Base-by-base conservation (phyloP, 2,888 invertebrate species). In the Himalopsyche tibetana region DNA sequence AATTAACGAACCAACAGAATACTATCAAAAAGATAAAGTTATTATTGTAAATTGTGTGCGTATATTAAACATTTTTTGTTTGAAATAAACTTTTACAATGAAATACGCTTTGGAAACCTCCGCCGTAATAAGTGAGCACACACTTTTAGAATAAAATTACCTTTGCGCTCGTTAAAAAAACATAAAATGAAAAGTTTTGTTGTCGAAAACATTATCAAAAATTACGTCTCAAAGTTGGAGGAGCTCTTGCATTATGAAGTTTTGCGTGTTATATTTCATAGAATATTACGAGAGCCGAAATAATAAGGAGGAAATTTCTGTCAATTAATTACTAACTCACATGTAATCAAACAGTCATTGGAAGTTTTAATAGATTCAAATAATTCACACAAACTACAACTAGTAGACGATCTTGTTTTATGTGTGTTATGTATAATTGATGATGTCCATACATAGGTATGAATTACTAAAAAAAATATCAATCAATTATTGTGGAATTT, bases 221-320 rank as follows among this genome's bases (percentile, higher is more conserved):
- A 63, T 63, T 63, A 63, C 19, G 19, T 28, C 11, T 63, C 63
- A 63, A 63, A 63, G 63, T 63, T 63, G 63, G 63, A 63, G 63
- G 5, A 63, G 63, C 63, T 63, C 63, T 19, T 28, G 63, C 63
- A 45, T 82, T 42, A 28, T 82, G 74, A 84, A 82, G 82, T 82
- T 85, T 85, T n/a, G 45, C 69, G 36, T 42, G 56, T 45, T 56
- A n/a, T 63, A 19, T 63, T 63, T 63, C 63, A 28, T 9, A 19
- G 63, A 8, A 19, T 63, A 63, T 63, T 19, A 28, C 63, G 12
- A 51, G 15, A 51, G 51, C 8, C 45, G 2, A 45, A 45, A 51
- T 51, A 51, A 15, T 51, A 51, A 51, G 12, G 15, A 51, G 51
- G 51, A 51, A 3, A 51, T 51, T 51, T 15, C 15, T 51, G 51